Percentiles rank a stretch among this genome's conserved stretches.
Evolutionary conservation across 2,797 vertebrate genomes (phyloP).

Genomic region (Spinibarbus caldwelli): DNA sequence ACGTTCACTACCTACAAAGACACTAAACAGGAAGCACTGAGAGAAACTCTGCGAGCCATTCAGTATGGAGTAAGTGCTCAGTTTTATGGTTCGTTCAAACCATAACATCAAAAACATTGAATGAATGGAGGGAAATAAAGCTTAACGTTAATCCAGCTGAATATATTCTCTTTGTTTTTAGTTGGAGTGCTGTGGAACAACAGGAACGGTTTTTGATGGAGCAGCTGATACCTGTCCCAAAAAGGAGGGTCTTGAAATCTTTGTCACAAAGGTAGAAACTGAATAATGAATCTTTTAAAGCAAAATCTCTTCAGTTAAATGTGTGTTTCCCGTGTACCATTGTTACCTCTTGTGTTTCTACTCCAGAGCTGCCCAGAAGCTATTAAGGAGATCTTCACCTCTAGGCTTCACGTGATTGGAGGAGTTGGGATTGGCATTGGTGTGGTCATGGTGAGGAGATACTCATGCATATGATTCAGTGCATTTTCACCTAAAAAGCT

Average conservation of each 20-base stretch:
- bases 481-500: not conserved
- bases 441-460: constrained; percentile 86
- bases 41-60: constrained; percentile 83
- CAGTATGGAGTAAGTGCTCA: constrained; percentile 79
- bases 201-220: constrained; percentile 67
- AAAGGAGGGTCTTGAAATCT: constrained; percentile 62
- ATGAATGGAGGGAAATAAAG: too few species aligned
- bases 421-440: constrained; percentile 93
- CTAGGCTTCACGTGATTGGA: constrained; percentile 88
- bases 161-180: constrained; percentile 53
- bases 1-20: constrained; percentile 76
- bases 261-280: constrained; percentile 70
- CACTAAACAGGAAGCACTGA: constrained; percentile 74
- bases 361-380: constrained; percentile 82
- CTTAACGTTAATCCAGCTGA: not conserved
- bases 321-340: not conserved
- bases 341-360: not conserved
- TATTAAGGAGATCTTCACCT: constrained; percentile 86
- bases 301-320: not conserved
- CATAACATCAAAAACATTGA: not conserved
- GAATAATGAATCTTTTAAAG: not conserved
- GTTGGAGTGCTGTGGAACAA: constrained; percentile 88
- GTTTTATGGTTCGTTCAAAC: not conserved
- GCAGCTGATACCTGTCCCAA: constrained; percentile 82
- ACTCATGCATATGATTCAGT: not conserved